Evolutionary conservation across 2,113 vertebrate species (phyloP).

Genomic region (Sorex fumeus): DNA sequence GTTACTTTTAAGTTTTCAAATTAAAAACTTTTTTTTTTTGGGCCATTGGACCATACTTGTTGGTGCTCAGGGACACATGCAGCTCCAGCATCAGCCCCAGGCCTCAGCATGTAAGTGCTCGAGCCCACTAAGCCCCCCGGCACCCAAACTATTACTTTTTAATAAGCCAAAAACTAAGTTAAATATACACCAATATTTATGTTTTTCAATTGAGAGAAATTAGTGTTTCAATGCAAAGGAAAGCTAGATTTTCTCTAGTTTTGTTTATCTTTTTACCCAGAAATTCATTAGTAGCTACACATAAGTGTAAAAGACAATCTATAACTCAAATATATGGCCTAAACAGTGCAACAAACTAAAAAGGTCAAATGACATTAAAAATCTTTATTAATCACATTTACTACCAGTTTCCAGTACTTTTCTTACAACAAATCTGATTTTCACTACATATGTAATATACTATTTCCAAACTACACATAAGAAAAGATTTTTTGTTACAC

Average conservation of each 20-base stretch:
- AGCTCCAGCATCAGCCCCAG: too few relatives aligned
- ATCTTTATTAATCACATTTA: conserved; percentile 55
- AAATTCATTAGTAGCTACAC: conserved; percentile 44
- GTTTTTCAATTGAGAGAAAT: neutral
- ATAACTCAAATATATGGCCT: neutral
- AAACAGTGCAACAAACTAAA: conserved; percentile 7
- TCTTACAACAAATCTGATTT: conserved; percentile 58
- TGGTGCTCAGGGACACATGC: too few relatives aligned
- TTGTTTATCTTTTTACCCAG: conserved; percentile 60
- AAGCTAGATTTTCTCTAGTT: neutral
- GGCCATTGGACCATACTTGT: too few relatives aligned
- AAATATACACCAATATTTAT: conserved; percentile 55
- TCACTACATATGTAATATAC: neutral
- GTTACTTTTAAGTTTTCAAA: conserved; percentile 43
- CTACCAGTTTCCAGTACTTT: conserved; percentile 48
- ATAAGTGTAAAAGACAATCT: conserved; percentile 40
- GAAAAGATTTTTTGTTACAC: conserved; percentile 36
- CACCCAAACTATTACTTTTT: neutral
- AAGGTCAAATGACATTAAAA: conserved; percentile 61
- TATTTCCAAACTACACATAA: conserved; percentile 31
- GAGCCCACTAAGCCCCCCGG: too few relatives aligned
- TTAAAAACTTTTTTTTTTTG: neutral
- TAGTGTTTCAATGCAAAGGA: conserved; percentile 17
- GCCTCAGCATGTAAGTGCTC: too few relatives aligned
- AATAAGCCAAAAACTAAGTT: conserved; percentile 47